phyloP scores from a whole-genome alignment of 2,113 vertebrate species.

The Sula dactylatra region DNA sequence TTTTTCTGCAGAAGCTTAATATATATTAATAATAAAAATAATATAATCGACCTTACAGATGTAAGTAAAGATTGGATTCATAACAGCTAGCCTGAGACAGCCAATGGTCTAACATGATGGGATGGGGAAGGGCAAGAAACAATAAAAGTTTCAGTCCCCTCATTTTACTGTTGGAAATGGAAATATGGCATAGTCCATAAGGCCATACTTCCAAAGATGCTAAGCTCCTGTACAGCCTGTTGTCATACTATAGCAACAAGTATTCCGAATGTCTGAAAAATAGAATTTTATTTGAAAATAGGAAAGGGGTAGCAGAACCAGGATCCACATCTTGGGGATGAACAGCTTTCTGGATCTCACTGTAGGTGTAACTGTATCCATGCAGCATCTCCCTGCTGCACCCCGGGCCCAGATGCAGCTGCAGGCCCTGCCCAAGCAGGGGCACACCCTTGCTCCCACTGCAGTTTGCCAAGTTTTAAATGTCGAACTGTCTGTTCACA shows the following conservation, averaged over 20 bases:
- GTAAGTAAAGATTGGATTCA: background rate
- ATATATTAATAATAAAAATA: background rate
- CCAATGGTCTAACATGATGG: background rate
- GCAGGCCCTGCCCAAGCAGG: slow-evolving; percentile 8
- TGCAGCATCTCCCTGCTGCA: background rate
- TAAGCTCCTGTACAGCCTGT: background rate
- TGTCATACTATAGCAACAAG: background rate
- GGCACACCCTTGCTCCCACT: background rate
- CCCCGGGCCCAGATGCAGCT: background rate
- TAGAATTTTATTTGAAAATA: background rate
- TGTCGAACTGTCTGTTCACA: background rate
- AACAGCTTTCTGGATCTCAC: background rate
- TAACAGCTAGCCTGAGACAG: background rate
- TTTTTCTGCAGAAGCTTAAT: background rate
- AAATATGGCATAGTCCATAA: background rate
- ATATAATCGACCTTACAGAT: background rate
- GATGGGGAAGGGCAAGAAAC: background rate
- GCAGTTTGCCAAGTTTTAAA: background rate
- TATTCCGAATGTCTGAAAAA: background rate
- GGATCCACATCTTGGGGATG: background rate
- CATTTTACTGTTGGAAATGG: background rate
- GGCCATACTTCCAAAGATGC: background rate
- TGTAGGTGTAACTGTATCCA: background rate
- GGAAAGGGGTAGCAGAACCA: background rate
- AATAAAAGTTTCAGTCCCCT: background rate